Conservation (phyloP, 2,888 invertebrate genomes). For the Diabrotica balteata region DNA sequence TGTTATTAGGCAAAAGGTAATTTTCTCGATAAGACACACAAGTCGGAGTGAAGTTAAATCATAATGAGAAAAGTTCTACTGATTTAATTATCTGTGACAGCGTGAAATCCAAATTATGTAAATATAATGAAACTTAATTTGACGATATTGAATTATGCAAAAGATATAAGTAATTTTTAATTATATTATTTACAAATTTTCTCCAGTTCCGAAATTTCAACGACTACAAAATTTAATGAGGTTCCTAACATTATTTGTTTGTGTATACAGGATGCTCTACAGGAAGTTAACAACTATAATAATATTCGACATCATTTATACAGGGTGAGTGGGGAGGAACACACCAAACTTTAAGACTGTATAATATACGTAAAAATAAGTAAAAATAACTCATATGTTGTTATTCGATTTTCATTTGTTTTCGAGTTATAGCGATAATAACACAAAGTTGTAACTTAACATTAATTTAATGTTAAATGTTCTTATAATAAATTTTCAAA, state of each 20-base stretch:
- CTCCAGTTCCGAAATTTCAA: conserved; percentile 2
- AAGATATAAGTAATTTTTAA: conserved; percentile 40
- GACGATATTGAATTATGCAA: conserved; percentile 50
- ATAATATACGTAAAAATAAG: no score
- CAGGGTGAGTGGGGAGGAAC: no score
- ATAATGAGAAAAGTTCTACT: conserved; percentile 52
- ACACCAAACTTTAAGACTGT: no score
- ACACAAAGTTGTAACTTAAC: no score
- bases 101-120: conserved; percentile 52
- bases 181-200: conserved; percentile 19
- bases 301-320: no score
- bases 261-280: no score
- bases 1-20: conserved; percentile 36
- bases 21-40: conserved; percentile 45
- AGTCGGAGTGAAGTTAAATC: conserved; percentile 41
- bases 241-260: not conserved
- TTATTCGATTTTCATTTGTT: no score
- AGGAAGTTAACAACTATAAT: no score
- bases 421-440: no score
- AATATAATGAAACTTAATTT: conserved; percentile 51
- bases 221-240: conserved; percentile 2
- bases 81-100: conserved; percentile 52
- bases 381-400: no score
- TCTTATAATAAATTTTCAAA: no score
- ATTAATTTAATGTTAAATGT: no score